phyloP scores from a whole-genome alignment of 1,140 invertebrate species.

The Lasioglossum albipes region DNA sequence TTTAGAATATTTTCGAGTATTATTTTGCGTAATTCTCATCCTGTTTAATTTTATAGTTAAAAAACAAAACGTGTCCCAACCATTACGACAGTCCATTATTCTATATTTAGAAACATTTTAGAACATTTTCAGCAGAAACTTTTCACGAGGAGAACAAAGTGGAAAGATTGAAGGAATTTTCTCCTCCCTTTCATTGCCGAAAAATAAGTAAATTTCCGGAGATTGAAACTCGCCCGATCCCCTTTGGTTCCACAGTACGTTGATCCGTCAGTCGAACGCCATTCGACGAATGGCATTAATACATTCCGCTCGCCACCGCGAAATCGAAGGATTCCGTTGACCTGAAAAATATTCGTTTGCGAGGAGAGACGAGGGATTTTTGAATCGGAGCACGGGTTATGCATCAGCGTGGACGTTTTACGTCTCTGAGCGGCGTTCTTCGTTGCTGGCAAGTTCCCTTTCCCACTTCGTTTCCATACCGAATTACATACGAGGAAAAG shows the following conservation, averaged over 20 bases:
- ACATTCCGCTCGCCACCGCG: neutral
- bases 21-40: too few species aligned
- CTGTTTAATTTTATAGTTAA: too few species aligned
- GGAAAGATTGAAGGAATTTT: too few species aligned
- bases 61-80: too few species aligned
- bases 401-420: constrained; percentile 54
- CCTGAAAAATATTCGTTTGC: constrained; percentile 27
- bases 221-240: too few species aligned
- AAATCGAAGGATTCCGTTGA: constrained; percentile 3
- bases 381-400: constrained; percentile 48
- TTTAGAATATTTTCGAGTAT: too few species aligned
- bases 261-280: neutral
- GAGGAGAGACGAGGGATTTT: constrained; percentile 30
- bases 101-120: too few species aligned
- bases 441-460: constrained; percentile 55
- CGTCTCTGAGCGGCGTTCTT: constrained; percentile 43
- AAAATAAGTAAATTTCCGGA: too few species aligned
- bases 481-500: constrained; percentile 72
- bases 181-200: too few species aligned
- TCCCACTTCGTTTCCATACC: constrained; percentile 68
- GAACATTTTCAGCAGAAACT: too few species aligned
- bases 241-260: neutral
- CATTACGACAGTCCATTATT: too few species aligned
- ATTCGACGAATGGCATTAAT: neutral
- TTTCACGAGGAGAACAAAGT: too few species aligned